Percentiles rank a stretch among this genome's conserved stretches.
Conservation (phyloP, 2,797 vertebrate genomes). For the Halcyon leucocephala region DNA sequence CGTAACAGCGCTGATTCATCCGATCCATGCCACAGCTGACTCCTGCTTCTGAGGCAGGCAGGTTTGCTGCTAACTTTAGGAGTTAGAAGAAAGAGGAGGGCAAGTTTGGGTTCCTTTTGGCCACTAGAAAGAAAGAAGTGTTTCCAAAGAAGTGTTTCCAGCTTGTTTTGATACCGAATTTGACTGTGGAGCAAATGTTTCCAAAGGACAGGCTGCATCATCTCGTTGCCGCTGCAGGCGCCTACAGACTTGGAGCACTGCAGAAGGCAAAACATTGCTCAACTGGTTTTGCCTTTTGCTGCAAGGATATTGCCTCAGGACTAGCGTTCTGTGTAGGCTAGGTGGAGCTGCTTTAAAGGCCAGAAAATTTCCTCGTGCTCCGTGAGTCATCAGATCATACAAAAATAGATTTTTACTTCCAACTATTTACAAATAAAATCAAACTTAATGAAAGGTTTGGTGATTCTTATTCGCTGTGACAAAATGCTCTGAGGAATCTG, state of each 20-base stretch:
- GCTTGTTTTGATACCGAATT: background rate
- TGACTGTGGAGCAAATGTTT: background rate
- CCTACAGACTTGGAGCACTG: background rate
- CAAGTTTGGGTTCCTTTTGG: background rate
- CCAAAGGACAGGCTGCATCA: background rate
- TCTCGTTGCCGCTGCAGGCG: background rate
- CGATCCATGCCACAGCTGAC: background rate
- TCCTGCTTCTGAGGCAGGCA: background rate
- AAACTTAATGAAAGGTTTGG: slow-evolving; percentile 18
- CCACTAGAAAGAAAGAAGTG: background rate
- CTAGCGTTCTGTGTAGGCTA: background rate
- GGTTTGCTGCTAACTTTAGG: background rate
- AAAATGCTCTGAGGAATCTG: background rate
- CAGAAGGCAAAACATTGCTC: background rate
- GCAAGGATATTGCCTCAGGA: background rate
- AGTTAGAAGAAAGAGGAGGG: background rate
- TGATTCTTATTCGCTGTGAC: background rate
- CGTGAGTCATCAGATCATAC: slow-evolving; percentile 22
- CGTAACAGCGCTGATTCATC: background rate
- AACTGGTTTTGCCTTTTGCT: background rate
- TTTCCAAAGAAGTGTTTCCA: background rate
- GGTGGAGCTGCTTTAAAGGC: background rate
- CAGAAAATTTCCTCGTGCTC: slow-evolving; percentile 29
- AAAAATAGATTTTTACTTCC: slow-evolving; percentile 46
- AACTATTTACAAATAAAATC: slow-evolving; percentile 59